Base-by-base conservation (phyloP, 92 coral and sea anemone genomes). In the Zoanthus sansibaricus region DNA sequence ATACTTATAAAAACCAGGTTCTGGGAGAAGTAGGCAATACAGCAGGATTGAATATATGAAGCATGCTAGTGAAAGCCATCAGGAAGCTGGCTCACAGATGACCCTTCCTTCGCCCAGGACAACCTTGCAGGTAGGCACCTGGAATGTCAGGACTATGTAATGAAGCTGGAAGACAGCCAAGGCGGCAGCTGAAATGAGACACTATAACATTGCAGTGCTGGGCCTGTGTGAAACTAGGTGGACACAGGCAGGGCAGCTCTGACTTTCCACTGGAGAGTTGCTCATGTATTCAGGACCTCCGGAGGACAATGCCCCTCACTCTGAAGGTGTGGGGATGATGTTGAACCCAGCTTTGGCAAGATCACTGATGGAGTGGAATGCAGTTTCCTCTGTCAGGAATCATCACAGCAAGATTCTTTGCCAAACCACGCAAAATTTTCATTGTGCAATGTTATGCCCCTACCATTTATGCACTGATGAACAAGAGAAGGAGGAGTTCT, bases 261-360 rank as follows among this genome's bases (percentile, higher is more conserved):
- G 71, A 64, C 71, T 64, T 64, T 64, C 71, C 71, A 64, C 71
- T 64, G 71, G 71, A 64, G 71, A 64, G 71, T 64, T 64, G 71
- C 71, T 64, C 20, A 64, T 64, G 71, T 64, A 64, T 64, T 15
- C 71, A 21, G 54, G 54, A 49, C 54, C 1, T 49, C 54, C 54
- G 12, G 54, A 49, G 54, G 54, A 49, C 54, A 49, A 49, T 49
- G 54, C 7, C 54, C 54, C 54, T 49, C 54, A 49, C 54, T 49
- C 7, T 49, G 6, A 49, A 49, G 54, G 54, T 49, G 54, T 49
- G 54, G 12, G 54, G 54, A 49, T 49, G 12, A 49, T 49, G 7
- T 49, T 49, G 55, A 49, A 49, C 55, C 55, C 55, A 49, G 55
- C 55, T 49, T 49, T 9, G 55, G 55, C 55, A 49, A 49, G 55